A percentile compares a stretch with the other conserved stretches of the same genome.
Evolutionary conservation across 2,113 vertebrate species (phyloP).

Genomic region (Ophiodon elongatus): DNA sequence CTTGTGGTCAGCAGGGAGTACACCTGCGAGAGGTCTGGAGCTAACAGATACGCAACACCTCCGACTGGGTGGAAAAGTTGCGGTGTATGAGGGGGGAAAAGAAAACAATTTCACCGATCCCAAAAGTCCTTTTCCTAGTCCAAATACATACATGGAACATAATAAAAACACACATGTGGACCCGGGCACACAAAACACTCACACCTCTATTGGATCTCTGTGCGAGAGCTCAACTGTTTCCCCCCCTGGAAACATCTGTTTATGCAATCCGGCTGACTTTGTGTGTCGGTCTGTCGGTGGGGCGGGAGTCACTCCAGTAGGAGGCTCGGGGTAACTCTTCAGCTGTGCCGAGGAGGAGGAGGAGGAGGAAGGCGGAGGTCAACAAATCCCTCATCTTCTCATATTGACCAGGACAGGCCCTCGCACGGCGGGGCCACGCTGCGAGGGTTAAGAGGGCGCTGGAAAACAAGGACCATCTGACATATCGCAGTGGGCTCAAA

Average conservation of each 20-base stretch:
- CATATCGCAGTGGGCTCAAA: constrained; percentile 45
- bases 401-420: constrained; percentile 44
- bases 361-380: constrained; percentile 45
- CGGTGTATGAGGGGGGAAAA: constrained; percentile 9
- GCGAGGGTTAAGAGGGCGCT: constrained; percentile 55
- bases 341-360: constrained; percentile 12
- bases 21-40: constrained; percentile 67
- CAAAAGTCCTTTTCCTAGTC: constrained; percentile 14
- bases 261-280: constrained; percentile 43
- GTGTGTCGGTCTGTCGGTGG: constrained; percentile 37
- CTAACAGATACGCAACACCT: constrained; percentile 37
- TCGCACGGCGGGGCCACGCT: constrained; percentile 8
- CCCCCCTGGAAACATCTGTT: constrained; percentile 69
- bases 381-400: constrained; percentile 54
- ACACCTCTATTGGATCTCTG: constrained; percentile 53
- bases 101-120: constrained; percentile 31
- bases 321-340: constrained; percentile 21
- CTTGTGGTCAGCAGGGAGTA: constrained; percentile 38
- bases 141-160: constrained; percentile 35
- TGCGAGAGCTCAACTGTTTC: constrained; percentile 15
- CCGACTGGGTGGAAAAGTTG: constrained; percentile 5
- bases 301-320: constrained; percentile 15
- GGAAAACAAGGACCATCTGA: constrained; percentile 69
- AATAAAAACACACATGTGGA: constrained; percentile 53
- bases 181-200: constrained; percentile 27